These are phyloP conservation scores for Metallyticus violacea DNA, from an alignment of 2,888 invertebrate genomes.

Conservation along the genomic window DNA sequence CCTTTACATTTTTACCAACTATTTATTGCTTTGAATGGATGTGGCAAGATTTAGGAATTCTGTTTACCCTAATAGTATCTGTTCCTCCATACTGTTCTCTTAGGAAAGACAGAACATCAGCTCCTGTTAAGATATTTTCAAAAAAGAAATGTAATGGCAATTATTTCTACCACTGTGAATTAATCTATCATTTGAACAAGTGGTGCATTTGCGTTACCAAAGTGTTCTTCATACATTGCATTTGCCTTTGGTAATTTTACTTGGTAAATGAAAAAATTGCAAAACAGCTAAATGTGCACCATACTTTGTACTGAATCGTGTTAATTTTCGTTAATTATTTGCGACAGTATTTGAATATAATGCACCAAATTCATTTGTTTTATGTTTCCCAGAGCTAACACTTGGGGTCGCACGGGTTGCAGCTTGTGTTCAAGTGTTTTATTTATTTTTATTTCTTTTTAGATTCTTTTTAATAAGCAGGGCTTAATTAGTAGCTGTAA, in stretches of 20 bases:
- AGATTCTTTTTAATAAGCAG: too few species aligned
- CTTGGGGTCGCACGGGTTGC: too few species aligned
- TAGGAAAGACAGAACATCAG: constrained; percentile 34
- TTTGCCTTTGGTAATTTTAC: constrained; percentile 33
- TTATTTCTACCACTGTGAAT: constrained; percentile 28
- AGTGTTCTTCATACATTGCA: constrained; percentile 12
- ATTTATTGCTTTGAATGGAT: constrained; percentile 21
- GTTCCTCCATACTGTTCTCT: constrained; percentile 35
- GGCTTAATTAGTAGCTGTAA: too few species aligned
- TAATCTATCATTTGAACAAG: constrained; percentile 32
- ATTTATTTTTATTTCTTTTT: too few species aligned
- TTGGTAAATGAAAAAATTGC: constrained; percentile 41
- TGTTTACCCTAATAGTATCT: constrained; percentile 36
- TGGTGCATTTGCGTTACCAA: constrained; percentile 26
- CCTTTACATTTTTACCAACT: constrained; percentile 24
- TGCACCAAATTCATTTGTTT: too few species aligned
- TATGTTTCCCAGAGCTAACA: too few species aligned
- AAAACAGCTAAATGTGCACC: too few species aligned
- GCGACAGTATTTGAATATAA: too few species aligned
- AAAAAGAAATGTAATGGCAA: constrained; percentile 36
- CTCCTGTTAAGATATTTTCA: constrained; percentile 39
- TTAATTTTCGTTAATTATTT: too few species aligned
- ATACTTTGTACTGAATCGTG: too few species aligned
- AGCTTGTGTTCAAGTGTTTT: too few species aligned
- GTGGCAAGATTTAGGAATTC: constrained; percentile 30